phyloP scores from a whole-genome alignment of 2,113 vertebrate genomes.

The Bubo scandiacus region DNA sequence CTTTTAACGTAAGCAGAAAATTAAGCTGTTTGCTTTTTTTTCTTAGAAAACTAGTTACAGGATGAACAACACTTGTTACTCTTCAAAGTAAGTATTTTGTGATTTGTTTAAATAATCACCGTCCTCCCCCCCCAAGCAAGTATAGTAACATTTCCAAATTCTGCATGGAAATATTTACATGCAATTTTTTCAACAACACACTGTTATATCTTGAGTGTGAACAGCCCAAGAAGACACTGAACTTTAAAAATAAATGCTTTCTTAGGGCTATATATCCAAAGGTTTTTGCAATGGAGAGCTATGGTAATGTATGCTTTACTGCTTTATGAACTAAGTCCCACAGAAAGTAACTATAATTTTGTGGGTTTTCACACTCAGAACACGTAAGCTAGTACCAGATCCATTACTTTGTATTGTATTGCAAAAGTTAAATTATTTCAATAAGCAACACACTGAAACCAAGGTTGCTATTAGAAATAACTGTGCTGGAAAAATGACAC shows the following conservation, averaged over 20 bases:
- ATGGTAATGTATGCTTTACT: neutral
- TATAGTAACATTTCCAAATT: neutral
- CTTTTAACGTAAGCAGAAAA: constrained; percentile 69
- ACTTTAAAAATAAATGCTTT: neutral
- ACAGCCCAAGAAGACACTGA: neutral
- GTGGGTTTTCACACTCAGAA: neutral
- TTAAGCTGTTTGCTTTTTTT: neutral
- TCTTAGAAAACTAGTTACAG: neutral
- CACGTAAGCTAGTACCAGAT: neutral
- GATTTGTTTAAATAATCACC: neutral
- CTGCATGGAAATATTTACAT: neutral
- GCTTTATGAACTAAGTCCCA: neutral
- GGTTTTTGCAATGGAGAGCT: neutral
- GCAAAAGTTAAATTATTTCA: neutral
- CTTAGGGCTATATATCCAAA: neutral
- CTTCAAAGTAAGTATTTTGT: neutral
- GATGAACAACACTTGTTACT: neutral
- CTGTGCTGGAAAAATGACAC: neutral
- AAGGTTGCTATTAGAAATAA: neutral
- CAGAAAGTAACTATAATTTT: neutral
- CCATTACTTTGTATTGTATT: neutral
- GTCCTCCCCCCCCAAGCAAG: neutral
- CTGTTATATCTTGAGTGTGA: neutral
- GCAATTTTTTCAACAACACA: neutral
- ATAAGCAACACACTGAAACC: neutral